Percentiles rank a stretch among this genome's conserved stretches.
phyloP scores from a whole-genome alignment of 2,113 vertebrate genomes.

The Ptyas mucosa region DNA sequence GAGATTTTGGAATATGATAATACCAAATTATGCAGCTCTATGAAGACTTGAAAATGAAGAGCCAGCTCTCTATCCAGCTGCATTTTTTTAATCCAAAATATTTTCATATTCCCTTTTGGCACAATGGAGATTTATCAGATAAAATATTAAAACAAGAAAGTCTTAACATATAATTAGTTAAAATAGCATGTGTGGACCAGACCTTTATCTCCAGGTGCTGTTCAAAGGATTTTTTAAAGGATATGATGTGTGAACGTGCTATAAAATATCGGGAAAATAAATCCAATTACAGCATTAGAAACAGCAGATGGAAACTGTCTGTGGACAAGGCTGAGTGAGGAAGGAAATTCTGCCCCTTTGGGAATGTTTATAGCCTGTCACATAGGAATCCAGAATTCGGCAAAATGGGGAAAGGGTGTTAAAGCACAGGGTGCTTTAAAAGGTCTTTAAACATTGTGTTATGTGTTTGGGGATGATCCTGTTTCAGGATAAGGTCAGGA shows the following conservation, averaged over 20 bases:
- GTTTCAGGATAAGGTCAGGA: background rate
- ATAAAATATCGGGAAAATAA: slow-evolving; percentile 1
- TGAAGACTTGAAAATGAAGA: background rate
- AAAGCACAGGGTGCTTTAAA: background rate
- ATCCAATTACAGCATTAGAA: background rate
- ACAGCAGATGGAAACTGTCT: slow-evolving; percentile 8
- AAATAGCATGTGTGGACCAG: background rate
- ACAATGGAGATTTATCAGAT: background rate
- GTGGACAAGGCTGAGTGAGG: background rate
- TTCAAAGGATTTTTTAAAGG: background rate
- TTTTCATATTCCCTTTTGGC: background rate
- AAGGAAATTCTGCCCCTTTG: background rate
- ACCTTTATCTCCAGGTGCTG: background rate
- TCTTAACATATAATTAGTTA: background rate
- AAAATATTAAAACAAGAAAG: background rate
- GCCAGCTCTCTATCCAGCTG: background rate
- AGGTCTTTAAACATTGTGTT: background rate
- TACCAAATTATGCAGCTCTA: background rate
- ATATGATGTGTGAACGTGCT: background rate
- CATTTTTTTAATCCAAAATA: background rate
- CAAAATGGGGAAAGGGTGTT: background rate
- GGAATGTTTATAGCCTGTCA: background rate
- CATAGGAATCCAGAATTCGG: background rate
- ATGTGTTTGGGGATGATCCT: background rate
- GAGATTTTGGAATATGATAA: background rate